Evolutionary conservation across 2,797 vertebrate species (phyloP), one percentile per base, ranked within the genome.

Genomic region (Hipposideros larvatus): DNA sequence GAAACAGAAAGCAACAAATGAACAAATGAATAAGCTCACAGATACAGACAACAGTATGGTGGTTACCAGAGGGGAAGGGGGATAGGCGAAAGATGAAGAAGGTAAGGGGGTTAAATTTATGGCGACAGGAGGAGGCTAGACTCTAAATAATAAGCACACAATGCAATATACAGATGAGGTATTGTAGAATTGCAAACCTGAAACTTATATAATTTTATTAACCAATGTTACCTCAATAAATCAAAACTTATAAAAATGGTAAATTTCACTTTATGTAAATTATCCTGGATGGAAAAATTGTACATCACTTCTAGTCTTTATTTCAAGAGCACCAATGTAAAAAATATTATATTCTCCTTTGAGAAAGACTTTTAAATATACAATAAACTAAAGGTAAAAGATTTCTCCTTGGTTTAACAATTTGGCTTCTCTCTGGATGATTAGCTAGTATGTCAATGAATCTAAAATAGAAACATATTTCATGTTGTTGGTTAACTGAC

Each of bases 201-300:
- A 80, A 80, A 59, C 77, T 41, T 79, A 53, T 19, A 53, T 53
- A 63, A 74, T 18, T 28, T 74, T 74, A 43, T 41, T 59, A 80
- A 41, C 34, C 14, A 59, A 79, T 59, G 34, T 41, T 41, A 79
- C 34, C 53, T 22, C 53, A 79, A 57, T 59, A 59, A 34, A 79
- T 79, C 18, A 41, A 59, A 59, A 41, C 41, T 57, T n/a, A n/a
- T 26, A 78, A 75, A 68, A 92, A 63, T 43, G 71, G 28, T 78
- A 22, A 66, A 51, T 77, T 91, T 87, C 70, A 53, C 37, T 91
- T 93, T 53, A 59, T 31, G 21, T 61, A 88, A 88, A 93, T 75
- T 89, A 90, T 86, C 31, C 43, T 37, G 24, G 55, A 91, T 68
- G 31, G 11, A 46, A 91, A 93, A 77, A 46, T 21, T 71, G 87